Conservation (phyloP, 2,113 vertebrate species). For the Pterocles orientalis region DNA sequence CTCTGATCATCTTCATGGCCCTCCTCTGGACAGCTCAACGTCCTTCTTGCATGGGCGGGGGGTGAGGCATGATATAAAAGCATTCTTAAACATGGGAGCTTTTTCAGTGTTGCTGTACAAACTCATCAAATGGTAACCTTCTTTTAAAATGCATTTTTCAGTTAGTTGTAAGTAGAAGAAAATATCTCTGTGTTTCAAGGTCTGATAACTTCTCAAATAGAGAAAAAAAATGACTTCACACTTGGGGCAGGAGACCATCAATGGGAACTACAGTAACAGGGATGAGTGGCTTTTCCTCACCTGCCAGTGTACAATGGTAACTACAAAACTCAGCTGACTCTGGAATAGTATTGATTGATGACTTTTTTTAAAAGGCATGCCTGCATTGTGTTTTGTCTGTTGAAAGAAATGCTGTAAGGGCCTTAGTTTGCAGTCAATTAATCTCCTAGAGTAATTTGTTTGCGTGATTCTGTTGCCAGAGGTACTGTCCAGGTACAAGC, state of each 20-base stretch:
- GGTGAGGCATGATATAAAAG: not conserved
- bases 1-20: too few species aligned
- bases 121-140: not conserved
- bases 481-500: not conserved
- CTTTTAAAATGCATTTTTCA: not conserved
- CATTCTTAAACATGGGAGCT: not conserved
- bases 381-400: not conserved
- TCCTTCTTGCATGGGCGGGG: too few species aligned
- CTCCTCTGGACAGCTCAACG: too few species aligned
- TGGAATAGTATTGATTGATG: not conserved
- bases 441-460: conserved; percentile 58
- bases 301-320: not conserved
- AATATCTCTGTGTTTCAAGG: not conserved
- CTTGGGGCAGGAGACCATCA: not conserved
- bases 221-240: not conserved
- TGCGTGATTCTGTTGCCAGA: conserved; percentile 46
- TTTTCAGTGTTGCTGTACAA: not conserved
- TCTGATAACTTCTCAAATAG: not conserved
- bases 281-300: not conserved
- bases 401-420: conserved; percentile 23
- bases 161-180: not conserved
- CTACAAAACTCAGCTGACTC: not conserved
- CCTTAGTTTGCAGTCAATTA: conserved; percentile 43
- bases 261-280: not conserved
- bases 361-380: not conserved